These are phyloP conservation scores for Cerastoderma edule DNA, from an alignment of 2,888 invertebrate genomes.

Conservation along the genomic window DNA sequence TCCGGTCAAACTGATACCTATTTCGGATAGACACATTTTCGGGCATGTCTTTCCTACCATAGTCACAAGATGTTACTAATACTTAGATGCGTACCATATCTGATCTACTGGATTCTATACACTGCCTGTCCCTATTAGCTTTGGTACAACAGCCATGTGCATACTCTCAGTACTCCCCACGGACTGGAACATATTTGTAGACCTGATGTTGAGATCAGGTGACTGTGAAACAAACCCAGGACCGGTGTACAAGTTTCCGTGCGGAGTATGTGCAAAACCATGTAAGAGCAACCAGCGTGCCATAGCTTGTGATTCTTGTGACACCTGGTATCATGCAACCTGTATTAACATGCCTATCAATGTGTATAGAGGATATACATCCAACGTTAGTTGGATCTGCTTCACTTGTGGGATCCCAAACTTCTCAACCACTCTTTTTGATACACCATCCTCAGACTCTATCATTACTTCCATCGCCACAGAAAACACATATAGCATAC, in stretches of 20 bases:
- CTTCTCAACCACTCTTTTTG: constrained; percentile 25
- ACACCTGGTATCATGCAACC: constrained; percentile 29
- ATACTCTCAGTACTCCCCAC: not conserved
- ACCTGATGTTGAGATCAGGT: constrained; percentile 11
- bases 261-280: constrained; percentile 33
- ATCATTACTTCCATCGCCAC: constrained; percentile 21
- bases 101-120: no score
- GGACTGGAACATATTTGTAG: not conserved
- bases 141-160: not conserved
- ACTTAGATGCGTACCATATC: no score
- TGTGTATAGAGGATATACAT: not conserved
- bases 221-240: constrained; percentile 42
- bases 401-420: constrained; percentile 26
- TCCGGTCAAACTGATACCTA: constrained; percentile 13
- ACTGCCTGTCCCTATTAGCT: not conserved
- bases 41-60: constrained; percentile 7
- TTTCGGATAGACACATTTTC: constrained; percentile 9
- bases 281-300: constrained; percentile 33
- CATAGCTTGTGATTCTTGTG: constrained; percentile 37
- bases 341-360: constrained; percentile 27
- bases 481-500: constrained; percentile 25
- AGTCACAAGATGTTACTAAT: no score
- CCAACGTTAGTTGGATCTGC: constrained; percentile 26
- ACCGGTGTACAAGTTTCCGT: constrained; percentile 34
- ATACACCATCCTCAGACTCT: not conserved